A percentile compares a stretch with the other conserved stretches of the same genome.
phyloP scores from a whole-genome alignment of 2,113 vertebrate species.

The Catharus bicknelli region DNA sequence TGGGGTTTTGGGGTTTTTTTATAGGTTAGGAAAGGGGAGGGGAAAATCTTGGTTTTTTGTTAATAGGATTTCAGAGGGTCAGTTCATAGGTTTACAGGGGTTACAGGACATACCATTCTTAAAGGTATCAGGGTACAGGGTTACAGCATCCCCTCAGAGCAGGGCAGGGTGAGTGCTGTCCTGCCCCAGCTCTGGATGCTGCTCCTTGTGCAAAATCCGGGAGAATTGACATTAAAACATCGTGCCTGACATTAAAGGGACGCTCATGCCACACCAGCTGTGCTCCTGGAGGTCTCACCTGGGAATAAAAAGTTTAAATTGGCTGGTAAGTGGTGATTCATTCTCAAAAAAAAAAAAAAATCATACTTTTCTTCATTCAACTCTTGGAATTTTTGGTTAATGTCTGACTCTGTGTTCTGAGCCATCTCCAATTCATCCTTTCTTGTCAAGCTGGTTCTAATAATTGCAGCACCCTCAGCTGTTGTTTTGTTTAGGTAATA shows the following conservation, averaged over 20 bases:
- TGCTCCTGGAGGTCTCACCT: not conserved
- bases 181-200: not conserved
- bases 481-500: not conserved
- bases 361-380: not conserved
- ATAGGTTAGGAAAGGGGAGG: too few relatives aligned
- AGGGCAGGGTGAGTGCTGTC: fast-evolving
- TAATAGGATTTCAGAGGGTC: too few relatives aligned
- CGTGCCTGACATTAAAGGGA: not conserved
- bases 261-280: not conserved
- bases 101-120: too few relatives aligned
- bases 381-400: not conserved
- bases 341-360: not conserved
- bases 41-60: too few relatives aligned
- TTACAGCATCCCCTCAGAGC: fast-evolving
- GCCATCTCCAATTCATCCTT: not conserved
- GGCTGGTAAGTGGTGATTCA: not conserved
- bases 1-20: too few relatives aligned
- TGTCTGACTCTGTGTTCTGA: not conserved
- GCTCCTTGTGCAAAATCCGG: not conserved
- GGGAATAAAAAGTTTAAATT: not conserved
- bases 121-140: too few relatives aligned
- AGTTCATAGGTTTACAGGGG: too few relatives aligned
- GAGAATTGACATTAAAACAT: not conserved
- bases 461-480: not conserved
- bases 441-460: not conserved